A percentile compares a stretch with the other conserved stretches of the same genome.
phyloP scores from a whole-genome alignment of 2,888 invertebrate species.

The Orthosia cruda region DNA sequence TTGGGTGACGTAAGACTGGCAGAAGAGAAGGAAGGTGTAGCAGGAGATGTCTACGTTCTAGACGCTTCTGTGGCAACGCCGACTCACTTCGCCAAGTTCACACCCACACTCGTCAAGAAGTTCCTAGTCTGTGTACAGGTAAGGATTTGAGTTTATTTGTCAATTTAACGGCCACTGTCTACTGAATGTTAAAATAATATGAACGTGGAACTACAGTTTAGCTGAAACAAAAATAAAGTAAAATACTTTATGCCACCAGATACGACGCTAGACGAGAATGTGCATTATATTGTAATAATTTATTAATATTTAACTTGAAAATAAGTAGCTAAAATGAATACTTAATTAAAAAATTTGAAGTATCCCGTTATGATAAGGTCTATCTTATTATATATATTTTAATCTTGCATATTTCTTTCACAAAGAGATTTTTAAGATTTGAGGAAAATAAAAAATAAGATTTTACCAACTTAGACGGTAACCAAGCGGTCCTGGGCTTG shows the following conservation, averaged over 20 bases:
- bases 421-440: not conserved
- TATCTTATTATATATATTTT: too few relatives aligned
- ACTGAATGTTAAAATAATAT: not conserved
- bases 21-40: conserved; percentile 95
- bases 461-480: too few relatives aligned
- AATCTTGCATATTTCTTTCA: not conserved
- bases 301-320: too few relatives aligned
- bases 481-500: not conserved
- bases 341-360: not conserved
- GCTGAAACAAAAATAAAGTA: too few relatives aligned
- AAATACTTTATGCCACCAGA: too few relatives aligned
- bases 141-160: not conserved
- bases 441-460: not conserved
- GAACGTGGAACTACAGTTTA: not conserved
- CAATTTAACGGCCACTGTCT: not conserved
- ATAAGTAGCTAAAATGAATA: too few relatives aligned
- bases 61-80: conserved; percentile 96
- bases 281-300: not conserved
- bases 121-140: conserved; percentile 96
- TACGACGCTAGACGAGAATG: too few relatives aligned
- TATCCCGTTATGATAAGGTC: not conserved
- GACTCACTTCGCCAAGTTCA: conserved; percentile 96
- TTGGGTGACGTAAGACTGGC: conserved; percentile 95
- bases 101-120: conserved; percentile 96
- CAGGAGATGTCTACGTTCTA: conserved; percentile 96